Percentiles rank a stretch among this genome's conserved stretches.
Conservation (phyloP, 1,140 invertebrate species). For the Panulirus ornatus region DNA sequence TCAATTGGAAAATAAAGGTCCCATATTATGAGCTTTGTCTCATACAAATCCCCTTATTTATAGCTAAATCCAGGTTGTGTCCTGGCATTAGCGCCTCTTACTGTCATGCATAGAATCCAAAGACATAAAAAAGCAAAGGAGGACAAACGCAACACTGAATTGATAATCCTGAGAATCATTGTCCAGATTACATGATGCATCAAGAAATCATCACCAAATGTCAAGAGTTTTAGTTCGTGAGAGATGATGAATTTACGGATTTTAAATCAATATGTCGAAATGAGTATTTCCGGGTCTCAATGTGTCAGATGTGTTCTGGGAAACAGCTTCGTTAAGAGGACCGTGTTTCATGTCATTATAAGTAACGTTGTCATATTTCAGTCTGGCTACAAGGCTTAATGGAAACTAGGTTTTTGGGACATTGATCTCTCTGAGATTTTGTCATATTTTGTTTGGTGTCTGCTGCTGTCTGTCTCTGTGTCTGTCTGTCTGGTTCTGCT, state of each 20-base stretch:
- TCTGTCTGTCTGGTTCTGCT: slow-evolving; percentile 46
- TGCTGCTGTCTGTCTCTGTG: background rate
- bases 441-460: background rate
- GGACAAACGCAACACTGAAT: background rate
- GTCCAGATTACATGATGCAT: background rate
- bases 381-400: too few relatives aligned
- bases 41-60: too few relatives aligned
- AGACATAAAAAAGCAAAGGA: background rate
- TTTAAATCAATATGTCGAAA: background rate
- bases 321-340: too few relatives aligned
- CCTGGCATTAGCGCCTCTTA: background rate
- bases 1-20: too few relatives aligned
- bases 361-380: too few relatives aligned
- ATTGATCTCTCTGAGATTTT: background rate
- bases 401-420: too few relatives aligned
- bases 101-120: background rate
- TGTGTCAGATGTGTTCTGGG: too few relatives aligned
- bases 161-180: background rate
- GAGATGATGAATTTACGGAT: background rate
- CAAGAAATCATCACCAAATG: background rate
- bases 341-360: too few relatives aligned
- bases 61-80: background rate
- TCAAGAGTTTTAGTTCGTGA: background rate
- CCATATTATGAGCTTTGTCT: too few relatives aligned
- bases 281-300: too few relatives aligned